phyloP scores from a whole-genome alignment of 2,888 invertebrate genomes.

The Isoperla grammatica region DNA sequence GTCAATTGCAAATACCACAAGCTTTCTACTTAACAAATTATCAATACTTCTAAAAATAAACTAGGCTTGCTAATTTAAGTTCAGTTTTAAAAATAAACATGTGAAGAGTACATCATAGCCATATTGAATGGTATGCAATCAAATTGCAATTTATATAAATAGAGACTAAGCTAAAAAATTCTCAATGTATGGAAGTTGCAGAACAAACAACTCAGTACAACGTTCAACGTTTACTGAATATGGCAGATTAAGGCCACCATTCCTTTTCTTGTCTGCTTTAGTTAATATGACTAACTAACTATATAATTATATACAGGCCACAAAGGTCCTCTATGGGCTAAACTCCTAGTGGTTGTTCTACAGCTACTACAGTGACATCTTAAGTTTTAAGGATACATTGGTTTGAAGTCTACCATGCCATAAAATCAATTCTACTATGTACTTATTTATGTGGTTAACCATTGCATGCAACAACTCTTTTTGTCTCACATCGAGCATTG shows the following conservation, averaged over 20 bases:
- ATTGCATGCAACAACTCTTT: slow-evolving; percentile 6
- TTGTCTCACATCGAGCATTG: too few relatives aligned
- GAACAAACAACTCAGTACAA: too few relatives aligned
- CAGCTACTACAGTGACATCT: slow-evolving; percentile 28
- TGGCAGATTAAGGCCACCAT: too few relatives aligned
- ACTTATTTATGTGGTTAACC: neutral
- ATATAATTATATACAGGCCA: neutral
- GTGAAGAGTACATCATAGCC: slow-evolving; percentile 21
- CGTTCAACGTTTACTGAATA: too few relatives aligned
- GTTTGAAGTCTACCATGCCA: slow-evolving; percentile 29
- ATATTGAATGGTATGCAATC: too few relatives aligned
- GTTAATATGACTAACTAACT: too few relatives aligned
- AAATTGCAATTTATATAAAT: too few relatives aligned
- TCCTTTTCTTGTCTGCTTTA: too few relatives aligned
- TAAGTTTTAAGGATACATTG: slow-evolving; percentile 27
- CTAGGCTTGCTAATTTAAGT: slow-evolving; percentile 28
- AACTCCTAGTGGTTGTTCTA: slow-evolving; percentile 20
- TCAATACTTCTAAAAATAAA: slow-evolving; percentile 27
- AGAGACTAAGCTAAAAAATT: too few relatives aligned
- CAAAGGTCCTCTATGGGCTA: slow-evolving; percentile 24
- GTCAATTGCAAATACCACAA: slow-evolving; percentile 29
- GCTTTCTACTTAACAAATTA: slow-evolving; percentile 29
- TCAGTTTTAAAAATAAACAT: slow-evolving; percentile 29
- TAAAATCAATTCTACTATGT: slow-evolving; percentile 22
- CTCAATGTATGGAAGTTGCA: too few relatives aligned